A percentile compares a stretch with the other conserved stretches of the same genome.
Conservation (phyloP, 2,113 vertebrate genomes). For the Sterna hirundo region DNA sequence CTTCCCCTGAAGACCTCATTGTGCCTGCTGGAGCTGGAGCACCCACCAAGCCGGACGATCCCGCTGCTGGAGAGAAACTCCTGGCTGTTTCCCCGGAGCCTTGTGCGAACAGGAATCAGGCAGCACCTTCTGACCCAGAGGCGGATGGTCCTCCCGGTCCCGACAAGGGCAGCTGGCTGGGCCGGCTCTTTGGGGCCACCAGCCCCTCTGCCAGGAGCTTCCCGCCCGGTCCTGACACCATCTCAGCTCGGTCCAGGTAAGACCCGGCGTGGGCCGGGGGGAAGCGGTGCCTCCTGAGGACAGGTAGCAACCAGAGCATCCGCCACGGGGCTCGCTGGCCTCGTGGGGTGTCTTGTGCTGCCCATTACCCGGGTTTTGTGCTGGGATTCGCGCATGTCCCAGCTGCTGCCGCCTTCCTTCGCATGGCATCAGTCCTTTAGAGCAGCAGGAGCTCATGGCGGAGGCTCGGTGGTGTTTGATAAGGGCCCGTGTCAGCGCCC, state of each 20-base stretch:
- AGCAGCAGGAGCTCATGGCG: not conserved
- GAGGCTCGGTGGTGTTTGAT: fast-evolving
- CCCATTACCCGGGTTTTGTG: fast-evolving
- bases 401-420: not conserved
- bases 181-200: conserved; percentile 86
- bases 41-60: fast-evolving
- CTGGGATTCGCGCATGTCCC: fast-evolving
- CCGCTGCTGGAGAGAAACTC: not conserved
- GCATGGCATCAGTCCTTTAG: fast-evolving
- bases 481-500: not conserved
- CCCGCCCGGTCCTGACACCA: not conserved
- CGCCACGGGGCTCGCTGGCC: fast-evolving
- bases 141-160: not conserved
- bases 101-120: fast-evolving
- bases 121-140: not conserved
- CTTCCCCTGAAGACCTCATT: not conserved
- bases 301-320: fast-evolving
- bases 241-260: conserved; percentile 63
- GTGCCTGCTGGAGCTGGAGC: not conserved
- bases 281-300: fast-evolving
- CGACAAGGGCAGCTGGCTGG: conserved; percentile 66
- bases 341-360: fast-evolving
- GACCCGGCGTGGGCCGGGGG: not conserved
- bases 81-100: not conserved
- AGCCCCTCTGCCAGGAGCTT: not conserved